Base-by-base conservation (phyloP, 2,113 vertebrate genomes). In the Dermatemys mawii region DNA sequence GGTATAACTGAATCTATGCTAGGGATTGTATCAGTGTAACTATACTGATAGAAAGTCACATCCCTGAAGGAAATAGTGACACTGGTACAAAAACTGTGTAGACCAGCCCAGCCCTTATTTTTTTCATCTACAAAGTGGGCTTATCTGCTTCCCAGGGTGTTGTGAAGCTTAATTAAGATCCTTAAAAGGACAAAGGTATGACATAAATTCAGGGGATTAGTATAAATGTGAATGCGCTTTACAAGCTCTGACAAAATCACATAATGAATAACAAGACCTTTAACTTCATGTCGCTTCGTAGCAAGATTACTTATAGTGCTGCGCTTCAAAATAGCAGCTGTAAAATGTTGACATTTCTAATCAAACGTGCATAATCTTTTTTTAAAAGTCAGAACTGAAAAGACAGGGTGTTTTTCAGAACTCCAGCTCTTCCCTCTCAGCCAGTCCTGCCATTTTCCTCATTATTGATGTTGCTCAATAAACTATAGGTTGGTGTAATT, bases 331-430 rank as follows among this genome's bases (percentile, higher is more conserved):
- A 26, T 0, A 90, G 88, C 84, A 95, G 93, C 94, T 2, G 0
- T 94, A 90, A 94, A 90, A 88, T 85, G 95, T 92, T 97, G 97
- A 95, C 95, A 87, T 97, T 97, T 96, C 89, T 97, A 97, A 95
- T 96, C 95, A 95, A 91, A 92, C 86, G 86, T 91, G 84, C 89
- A 96, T 97, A 97, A 96, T 95, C 89, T 95, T 94, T 91, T 96
- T 96, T 96, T 94, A 22, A 22, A 22, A 96, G 94, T 93, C 38
- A 0, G 0, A 87, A 35, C 50, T 83, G 84, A 94, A 94, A 93
- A 91, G 91, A 12, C 46, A 87, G 95, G 95, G 93, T 93, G 95
- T 94, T 83, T 63, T 90, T 86, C 44, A 80, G 93, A 60, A 92
- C 12, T 1, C 81, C 90, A 84, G 92, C 81, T 89, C 83, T 48